A percentile compares a stretch with the other conserved stretches of the same genome.
phyloP scores from a whole-genome alignment of 2,113 vertebrate species.

The Vulpes ferrilata region DNA sequence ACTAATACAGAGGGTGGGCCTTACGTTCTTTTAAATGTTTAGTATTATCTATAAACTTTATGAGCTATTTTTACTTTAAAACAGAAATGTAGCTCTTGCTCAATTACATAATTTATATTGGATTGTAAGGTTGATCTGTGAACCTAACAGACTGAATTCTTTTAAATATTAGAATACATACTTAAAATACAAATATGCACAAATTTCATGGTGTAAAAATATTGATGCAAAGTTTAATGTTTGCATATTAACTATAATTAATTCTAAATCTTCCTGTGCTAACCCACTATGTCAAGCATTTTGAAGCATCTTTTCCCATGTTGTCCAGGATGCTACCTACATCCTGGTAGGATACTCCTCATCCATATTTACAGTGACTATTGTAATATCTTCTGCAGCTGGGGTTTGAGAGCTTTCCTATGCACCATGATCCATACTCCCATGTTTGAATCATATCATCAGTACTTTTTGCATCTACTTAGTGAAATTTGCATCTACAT shows the following conservation, averaged over 20 bases:
- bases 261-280: neutral
- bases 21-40: constrained; percentile 41
- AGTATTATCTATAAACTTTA: neutral
- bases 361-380: neutral
- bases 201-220: constrained; percentile 31
- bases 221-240: neutral
- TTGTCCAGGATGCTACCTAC: neutral
- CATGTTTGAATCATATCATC: neutral
- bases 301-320: neutral
- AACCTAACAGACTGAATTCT: neutral
- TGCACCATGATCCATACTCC: neutral
- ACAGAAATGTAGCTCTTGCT: neutral
- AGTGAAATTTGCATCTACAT: neutral
- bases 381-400: neutral
- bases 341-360: neutral
- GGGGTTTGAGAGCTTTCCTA: neutral
- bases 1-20: neutral
- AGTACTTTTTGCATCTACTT: neutral
- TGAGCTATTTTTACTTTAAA: constrained; percentile 26
- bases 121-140: neutral
- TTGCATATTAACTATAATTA: neutral
- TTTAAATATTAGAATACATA: constrained; percentile 30
- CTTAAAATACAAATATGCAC: neutral
- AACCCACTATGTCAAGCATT: neutral
- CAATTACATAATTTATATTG: neutral